Evolutionary conservation across 2,888 invertebrate genomes (phyloP).

Genomic region (Drosophila anomalata): DNA sequence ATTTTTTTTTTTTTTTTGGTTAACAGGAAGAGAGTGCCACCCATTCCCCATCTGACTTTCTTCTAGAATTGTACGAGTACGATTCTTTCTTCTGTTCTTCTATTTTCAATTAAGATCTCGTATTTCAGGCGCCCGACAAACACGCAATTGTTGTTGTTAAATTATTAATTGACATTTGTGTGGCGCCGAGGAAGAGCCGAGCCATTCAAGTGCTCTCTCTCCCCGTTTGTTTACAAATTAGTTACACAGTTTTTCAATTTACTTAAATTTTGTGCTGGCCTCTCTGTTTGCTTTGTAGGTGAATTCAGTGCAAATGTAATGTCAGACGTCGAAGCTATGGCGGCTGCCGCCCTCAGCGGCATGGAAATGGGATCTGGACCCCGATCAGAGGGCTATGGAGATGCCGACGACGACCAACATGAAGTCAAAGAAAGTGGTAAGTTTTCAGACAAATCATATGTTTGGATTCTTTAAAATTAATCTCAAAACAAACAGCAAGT

Average conservation of each 20-base stretch:
- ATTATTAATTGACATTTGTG: slow-evolving; percentile 62
- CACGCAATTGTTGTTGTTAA: slow-evolving; percentile 54
- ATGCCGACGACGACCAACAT: slow-evolving; percentile 21
- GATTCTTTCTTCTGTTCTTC: slow-evolving; percentile 22
- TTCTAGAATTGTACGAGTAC: not conserved
- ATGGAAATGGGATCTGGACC: slow-evolving; percentile 34
- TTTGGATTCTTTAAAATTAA: not conserved
- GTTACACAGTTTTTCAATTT: slow-evolving; percentile 55
- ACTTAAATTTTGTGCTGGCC: slow-evolving; percentile 26
- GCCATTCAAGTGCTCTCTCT: slow-evolving; percentile 39
- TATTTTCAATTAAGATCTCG: slow-evolving; percentile 56
- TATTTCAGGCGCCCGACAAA: slow-evolving; percentile 58
- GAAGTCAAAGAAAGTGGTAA: slow-evolving; percentile 53
- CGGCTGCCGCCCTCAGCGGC: slow-evolving; percentile 39
- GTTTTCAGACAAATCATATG: not conserved
- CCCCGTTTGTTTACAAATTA: slow-evolving; percentile 46
- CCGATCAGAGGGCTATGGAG: slow-evolving; percentile 17
- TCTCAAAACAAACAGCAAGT: not conserved
- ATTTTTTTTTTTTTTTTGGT: slow-evolving; percentile 1
- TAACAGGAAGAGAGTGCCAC: slow-evolving; percentile 30
- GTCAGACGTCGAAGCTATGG: slow-evolving; percentile 40
- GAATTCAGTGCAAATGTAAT: slow-evolving; percentile 41
- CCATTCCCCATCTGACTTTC: not conserved
- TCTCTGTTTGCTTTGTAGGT: slow-evolving; percentile 51
- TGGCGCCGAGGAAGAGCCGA: slow-evolving; percentile 55